These are phyloP conservation scores for Huso huso DNA, from an alignment of 2,797 vertebrate genomes.

Conservation along the genomic window DNA sequence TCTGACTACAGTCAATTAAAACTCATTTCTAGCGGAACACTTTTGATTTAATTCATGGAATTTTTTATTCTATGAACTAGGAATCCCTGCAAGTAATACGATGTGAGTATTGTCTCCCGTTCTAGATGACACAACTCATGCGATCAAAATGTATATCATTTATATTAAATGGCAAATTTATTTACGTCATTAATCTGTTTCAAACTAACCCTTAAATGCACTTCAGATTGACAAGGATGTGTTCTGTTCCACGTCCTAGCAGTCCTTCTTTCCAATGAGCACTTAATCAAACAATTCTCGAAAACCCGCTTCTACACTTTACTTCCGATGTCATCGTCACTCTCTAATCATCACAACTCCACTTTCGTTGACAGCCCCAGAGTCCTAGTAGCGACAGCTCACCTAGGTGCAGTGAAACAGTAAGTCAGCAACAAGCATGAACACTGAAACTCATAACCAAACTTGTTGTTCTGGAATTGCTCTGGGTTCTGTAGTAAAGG, in stretches of 20 bases:
- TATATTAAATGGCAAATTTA: too few species aligned
- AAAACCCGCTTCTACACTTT: background rate
- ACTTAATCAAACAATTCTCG: background rate
- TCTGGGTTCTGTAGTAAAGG: background rate
- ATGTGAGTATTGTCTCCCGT: too few species aligned
- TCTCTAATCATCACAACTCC: constrained; percentile 18
- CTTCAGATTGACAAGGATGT: background rate
- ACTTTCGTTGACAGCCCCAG: constrained; percentile 24
- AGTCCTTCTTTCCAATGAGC: background rate
- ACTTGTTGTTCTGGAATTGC: background rate
- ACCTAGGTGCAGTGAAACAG: constrained; percentile 30
- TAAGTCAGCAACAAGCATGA: constrained; percentile 24
- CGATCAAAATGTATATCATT: too few species aligned
- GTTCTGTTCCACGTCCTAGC: background rate
- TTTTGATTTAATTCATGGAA: too few species aligned
- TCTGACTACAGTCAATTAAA: background rate
- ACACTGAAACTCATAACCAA: background rate
- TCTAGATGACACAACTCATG: too few species aligned
- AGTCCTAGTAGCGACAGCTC: constrained; percentile 29
- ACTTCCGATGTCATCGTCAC: background rate
- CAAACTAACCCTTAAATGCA: too few species aligned
- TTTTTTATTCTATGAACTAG: too few species aligned
- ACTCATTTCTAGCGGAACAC: too few species aligned
- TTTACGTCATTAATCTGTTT: too few species aligned
- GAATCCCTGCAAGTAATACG: too few species aligned